Evolutionary conservation across 2,113 vertebrate species (phyloP), one percentile per base, ranked within the genome.

Genomic region (Chloropsis hardwickii): DNA sequence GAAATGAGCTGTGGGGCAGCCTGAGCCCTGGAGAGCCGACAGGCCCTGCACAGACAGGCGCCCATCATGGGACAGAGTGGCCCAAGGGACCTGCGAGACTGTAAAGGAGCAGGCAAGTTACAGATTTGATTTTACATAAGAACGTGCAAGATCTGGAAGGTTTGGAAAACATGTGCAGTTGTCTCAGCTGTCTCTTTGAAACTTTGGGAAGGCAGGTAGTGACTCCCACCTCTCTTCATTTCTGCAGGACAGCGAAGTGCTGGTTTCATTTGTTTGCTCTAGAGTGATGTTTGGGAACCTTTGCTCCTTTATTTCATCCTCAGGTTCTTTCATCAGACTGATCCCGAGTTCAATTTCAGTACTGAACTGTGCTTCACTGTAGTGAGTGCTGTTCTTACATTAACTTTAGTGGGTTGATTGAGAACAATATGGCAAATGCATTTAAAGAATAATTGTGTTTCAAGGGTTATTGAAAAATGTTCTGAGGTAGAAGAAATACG

Each of bases 51-150:
- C 45, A 0, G 1, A 60, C 6, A 10, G 16, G 47, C 7, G 51
- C 19, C 19, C 27, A 33, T 9, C 0, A 0, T 67, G 47, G 54
- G 44, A 42, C 65, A 74, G 73, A 60, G 29, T 0, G 5, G n/a
- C 56, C 25, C 53, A 66, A 82, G 44, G 40, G 53, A 80, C 1
- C 17, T 69, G 31, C 2, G 7, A 56, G 47, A 33, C 35, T 57
- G 8, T 20, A 69, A 76, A 86, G 64, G 20, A 71, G 16, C 40
- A 79, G 25, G 15, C 18, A 85, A 82, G 25, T 7, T 40, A 19
- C 7, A 8, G 20, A 24, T 18, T 79, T 51, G 28, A 31, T 72
- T 88, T 90, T 51, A 87, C 33, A 11, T 33, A 71, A 40, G 9
- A 82, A n/a, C 6, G 5, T 35, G 11, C 15, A 69, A 50, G 73